Evolutionary conservation across 1,140 invertebrate species (phyloP), one percentile per base, ranked within the genome.

Genomic region (Zaprionus tsacasi): DNA sequence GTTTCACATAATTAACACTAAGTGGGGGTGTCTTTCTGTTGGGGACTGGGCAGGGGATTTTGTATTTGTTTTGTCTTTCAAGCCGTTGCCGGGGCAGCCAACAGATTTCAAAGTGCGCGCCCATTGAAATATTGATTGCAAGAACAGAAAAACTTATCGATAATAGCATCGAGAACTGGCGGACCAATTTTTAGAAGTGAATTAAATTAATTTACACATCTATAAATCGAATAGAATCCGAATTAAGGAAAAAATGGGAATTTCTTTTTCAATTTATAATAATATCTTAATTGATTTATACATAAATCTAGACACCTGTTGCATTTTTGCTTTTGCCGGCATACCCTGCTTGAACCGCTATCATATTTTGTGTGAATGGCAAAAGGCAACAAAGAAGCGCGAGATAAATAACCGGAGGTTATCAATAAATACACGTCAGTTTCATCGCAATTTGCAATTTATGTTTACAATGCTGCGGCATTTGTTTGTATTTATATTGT

Each of bases 1-100:
- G 65, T 80, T n/a, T 52, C 11, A 25, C 13, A 1, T 33, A 10
- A 35, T 58, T 48, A 27, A 27, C 35, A 55, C n/a, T n/a, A 52
- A 21, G 10, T 21, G 55, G 21, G n/a, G 43, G 8, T 35, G 38
- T 43, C 58, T 8, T 58, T 30, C 40, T 66, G 33, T 52, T 36
- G 60, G 82, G 61, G 63, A 33, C 6, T 74, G 76, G 66, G 66
- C 7, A 13, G 25, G 45, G 54, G 3, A 43, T 25, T 15, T 58
- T 63, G 35, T 61, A 38, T 77, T 90, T 85, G 85, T 90, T 89
- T 76, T 79, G 85, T 56, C 78, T 10, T 55, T 57, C 12, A 45
- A n/a, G 13, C 25, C 65, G 83, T 88, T 88, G 85, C 85, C 78
- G 7, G 67, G 74, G 55, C 70, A 89, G 73, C 81, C 5, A 50